Conservation (phyloP, 2,797 vertebrate species). For the Nyctibius grandis region DNA sequence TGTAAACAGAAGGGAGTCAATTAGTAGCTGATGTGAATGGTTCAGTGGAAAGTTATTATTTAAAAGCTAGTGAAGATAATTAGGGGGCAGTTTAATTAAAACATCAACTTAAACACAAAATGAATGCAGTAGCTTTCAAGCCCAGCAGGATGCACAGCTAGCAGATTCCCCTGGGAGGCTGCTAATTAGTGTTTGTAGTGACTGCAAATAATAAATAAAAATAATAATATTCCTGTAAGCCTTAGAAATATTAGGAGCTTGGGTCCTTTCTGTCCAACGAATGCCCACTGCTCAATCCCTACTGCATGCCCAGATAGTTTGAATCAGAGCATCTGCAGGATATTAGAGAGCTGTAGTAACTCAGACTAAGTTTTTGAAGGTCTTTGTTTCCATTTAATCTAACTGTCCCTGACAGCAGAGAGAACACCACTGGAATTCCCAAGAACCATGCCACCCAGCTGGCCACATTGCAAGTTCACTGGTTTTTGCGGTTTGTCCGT, state of each 20-base stretch:
- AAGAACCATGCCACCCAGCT: background rate
- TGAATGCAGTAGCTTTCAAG: background rate
- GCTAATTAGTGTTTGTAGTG: constrained; percentile 32
- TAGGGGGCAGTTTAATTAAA: constrained; percentile 50
- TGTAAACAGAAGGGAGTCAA: background rate
- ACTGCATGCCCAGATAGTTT: background rate
- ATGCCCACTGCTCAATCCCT: background rate
- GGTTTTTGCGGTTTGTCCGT: background rate
- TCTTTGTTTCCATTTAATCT: background rate
- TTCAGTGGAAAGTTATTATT: constrained; percentile 10
- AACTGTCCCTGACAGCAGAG: background rate
- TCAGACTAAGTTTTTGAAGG: background rate
- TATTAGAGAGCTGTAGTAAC: background rate
- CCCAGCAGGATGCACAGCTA: constrained; percentile 23
- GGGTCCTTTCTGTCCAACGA: background rate
- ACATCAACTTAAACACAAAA: constrained; percentile 27
- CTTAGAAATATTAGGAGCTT: background rate
- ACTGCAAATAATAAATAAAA: constrained; percentile 39
- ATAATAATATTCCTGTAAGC: background rate
- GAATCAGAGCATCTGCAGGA: background rate
- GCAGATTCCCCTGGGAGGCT: background rate
- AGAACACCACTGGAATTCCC: background rate
- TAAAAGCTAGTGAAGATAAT: constrained; percentile 42
- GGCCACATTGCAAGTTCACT: background rate
- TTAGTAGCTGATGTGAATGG: background rate